Percentiles rank a stretch among this genome's conserved stretches.
These are phyloP conservation scores for Thaleichthys pacificus DNA, from an alignment of 2,797 vertebrate species.

Conservation along the genomic window DNA sequence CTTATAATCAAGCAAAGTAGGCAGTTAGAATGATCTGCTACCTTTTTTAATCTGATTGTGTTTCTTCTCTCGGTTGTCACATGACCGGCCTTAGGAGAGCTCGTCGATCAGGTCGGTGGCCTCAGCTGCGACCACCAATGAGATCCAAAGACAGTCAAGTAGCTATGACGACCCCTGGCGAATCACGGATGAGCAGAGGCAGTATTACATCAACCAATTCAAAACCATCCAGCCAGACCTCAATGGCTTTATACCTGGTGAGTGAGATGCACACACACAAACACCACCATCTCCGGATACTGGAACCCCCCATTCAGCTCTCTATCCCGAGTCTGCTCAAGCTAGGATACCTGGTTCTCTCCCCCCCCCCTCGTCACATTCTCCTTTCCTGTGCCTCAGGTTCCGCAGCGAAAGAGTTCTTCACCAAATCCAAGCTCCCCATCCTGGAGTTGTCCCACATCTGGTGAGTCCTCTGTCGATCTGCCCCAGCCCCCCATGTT, in stretches of 20 bases:
- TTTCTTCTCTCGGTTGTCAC: constrained; percentile 56
- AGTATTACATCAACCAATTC: constrained; percentile 99
- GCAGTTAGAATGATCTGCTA: background rate
- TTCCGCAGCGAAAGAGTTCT: constrained; percentile 99
- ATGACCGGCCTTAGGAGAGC: constrained; percentile 79
- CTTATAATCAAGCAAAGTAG: background rate
- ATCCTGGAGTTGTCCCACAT: constrained; percentile 99
- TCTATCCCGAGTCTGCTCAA: too few relatives aligned
- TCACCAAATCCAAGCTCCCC: constrained; percentile 98
- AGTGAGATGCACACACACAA: constrained; percentile 25
- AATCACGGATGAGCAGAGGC: constrained; percentile 98
- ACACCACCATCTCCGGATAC: background rate
- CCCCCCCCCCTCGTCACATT: background rate
- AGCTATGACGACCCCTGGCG: constrained; percentile 98
- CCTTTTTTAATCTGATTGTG: background rate
- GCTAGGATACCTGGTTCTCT: too few relatives aligned
- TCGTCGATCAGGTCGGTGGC: constrained; percentile 92
- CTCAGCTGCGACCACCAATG: constrained; percentile 87
- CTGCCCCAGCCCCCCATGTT: too few relatives aligned
- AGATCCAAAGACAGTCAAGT: constrained; percentile 98
- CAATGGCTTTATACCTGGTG: constrained; percentile 97
- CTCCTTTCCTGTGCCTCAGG: constrained; percentile 74
- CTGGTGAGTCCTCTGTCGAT: constrained; percentile 83
- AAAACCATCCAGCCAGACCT: constrained; percentile 99
- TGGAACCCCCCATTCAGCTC: background rate